phyloP scores from a whole-genome alignment of 2,797 vertebrate species.

The Allobates femoralis region DNA sequence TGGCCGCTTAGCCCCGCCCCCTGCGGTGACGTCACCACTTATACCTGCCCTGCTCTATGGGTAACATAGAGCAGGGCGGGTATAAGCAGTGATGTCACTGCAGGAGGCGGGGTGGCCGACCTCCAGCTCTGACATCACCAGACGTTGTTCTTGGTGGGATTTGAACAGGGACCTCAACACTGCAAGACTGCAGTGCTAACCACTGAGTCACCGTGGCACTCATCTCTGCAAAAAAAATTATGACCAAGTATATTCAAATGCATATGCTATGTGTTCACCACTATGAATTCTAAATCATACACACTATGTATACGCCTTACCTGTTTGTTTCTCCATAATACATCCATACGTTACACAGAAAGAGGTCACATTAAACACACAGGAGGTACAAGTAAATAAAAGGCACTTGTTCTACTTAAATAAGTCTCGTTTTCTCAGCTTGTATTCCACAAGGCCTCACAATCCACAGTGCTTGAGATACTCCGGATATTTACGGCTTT shows the following conservation, averaged over 20 bases:
- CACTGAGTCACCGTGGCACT: too few species aligned
- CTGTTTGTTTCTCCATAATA: neutral
- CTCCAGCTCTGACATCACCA: too few species aligned
- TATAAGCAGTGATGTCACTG: too few species aligned
- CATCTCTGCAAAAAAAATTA: too few species aligned
- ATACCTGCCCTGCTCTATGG: too few species aligned
- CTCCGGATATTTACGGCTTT: neutral
- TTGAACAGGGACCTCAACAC: too few species aligned
- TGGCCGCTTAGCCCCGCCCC: too few species aligned
- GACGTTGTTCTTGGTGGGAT: too few species aligned
- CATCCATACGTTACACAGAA: neutral
- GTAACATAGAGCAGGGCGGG: too few species aligned
- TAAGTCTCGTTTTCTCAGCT: conserved; percentile 24
- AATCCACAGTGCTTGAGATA: neutral
- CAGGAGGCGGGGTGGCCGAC: too few species aligned
- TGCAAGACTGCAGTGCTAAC: too few species aligned
- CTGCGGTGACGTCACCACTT: too few species aligned
- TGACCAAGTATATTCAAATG: neutral
- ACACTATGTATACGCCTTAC: neutral
- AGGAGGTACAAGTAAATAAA: neutral
- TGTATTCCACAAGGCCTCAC: neutral
- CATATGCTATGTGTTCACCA: neutral
- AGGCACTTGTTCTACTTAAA: neutral
- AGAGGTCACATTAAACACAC: neutral
- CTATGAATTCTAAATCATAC: neutral